phyloP scores from a whole-genome alignment of 35 echinoderm and acorn worm species.

The Ptychodera flava region DNA sequence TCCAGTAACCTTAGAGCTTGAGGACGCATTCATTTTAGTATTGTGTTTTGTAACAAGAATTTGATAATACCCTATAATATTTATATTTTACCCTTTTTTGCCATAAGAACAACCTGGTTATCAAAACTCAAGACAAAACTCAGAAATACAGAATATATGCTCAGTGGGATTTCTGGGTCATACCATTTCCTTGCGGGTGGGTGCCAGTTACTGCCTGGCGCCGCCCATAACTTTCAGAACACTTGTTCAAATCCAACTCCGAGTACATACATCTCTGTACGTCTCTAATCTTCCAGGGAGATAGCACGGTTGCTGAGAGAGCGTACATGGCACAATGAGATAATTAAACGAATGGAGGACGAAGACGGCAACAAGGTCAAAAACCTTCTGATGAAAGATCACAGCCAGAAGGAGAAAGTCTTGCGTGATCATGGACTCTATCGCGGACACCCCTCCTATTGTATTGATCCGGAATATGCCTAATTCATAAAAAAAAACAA shows the following conservation, averaged over 20 bases:
- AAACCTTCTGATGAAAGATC: constrained; percentile 48
- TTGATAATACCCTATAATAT: too few species aligned
- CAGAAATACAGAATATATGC: too few species aligned
- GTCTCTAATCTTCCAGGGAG: constrained; percentile 40
- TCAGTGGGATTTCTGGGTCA: too few species aligned
- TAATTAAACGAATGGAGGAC: constrained; percentile 68
- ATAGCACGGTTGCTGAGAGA: constrained; percentile 63
- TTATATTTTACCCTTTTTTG: too few species aligned
- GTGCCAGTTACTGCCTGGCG: too few species aligned
- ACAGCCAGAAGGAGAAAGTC: constrained; percentile 64
- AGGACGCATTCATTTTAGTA: not conserved
- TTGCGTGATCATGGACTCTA: constrained; percentile 79
- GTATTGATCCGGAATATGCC: constrained; percentile 62
- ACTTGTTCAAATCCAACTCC: too few species aligned
- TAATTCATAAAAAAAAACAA: too few species aligned
- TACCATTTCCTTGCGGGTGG: too few species aligned
- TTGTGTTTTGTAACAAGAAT: not conserved
- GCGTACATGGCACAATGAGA: constrained; percentile 61
- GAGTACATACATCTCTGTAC: too few species aligned
- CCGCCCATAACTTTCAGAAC: too few species aligned
- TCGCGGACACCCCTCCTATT: constrained; percentile 67
- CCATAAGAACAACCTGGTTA: too few species aligned
- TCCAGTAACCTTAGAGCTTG: not conserved
- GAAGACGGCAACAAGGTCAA: constrained; percentile 41
- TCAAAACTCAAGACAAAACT: too few species aligned